These are phyloP conservation scores for Cheirogaleus medius DNA, from an alignment of 2,113 vertebrate genomes.

Conservation along the genomic window DNA sequence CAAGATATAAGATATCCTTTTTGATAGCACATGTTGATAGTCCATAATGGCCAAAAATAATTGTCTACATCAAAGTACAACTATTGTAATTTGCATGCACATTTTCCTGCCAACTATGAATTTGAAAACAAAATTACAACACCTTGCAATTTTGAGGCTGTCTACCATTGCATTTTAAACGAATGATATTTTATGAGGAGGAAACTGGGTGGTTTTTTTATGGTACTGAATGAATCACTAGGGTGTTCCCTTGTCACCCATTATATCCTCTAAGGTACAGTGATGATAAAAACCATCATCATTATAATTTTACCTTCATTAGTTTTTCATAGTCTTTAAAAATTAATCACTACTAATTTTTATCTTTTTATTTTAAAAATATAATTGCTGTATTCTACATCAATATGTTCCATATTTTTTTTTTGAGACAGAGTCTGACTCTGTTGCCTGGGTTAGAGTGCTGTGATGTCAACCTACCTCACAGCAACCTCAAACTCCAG, in stretches of 20 bases:
- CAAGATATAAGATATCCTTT: not conserved
- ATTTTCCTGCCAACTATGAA: not conserved
- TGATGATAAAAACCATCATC: not conserved
- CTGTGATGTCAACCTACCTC: no score
- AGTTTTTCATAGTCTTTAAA: not conserved
- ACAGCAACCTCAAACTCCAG: no score
- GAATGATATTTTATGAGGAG: not conserved
- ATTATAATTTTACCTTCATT: not conserved
- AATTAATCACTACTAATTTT: not conserved
- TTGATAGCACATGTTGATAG: not conserved
- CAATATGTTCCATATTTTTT: not conserved
- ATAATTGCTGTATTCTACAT: not conserved
- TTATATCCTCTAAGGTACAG: not conserved
- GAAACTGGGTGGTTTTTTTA: not conserved
- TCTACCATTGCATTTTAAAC: not conserved
- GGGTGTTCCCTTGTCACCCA: not conserved
- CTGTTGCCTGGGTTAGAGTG: no score
- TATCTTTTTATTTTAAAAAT: not conserved
- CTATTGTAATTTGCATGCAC: not conserved
- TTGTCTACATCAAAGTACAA: not conserved
- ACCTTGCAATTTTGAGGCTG: not conserved
- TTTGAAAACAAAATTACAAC: conserved; percentile 12
- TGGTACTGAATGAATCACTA: not conserved
- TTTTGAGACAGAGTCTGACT: no score
- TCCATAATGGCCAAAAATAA: not conserved